Conservation (phyloP, 2,113 vertebrate species). For the Nerophis ophidion region DNA sequence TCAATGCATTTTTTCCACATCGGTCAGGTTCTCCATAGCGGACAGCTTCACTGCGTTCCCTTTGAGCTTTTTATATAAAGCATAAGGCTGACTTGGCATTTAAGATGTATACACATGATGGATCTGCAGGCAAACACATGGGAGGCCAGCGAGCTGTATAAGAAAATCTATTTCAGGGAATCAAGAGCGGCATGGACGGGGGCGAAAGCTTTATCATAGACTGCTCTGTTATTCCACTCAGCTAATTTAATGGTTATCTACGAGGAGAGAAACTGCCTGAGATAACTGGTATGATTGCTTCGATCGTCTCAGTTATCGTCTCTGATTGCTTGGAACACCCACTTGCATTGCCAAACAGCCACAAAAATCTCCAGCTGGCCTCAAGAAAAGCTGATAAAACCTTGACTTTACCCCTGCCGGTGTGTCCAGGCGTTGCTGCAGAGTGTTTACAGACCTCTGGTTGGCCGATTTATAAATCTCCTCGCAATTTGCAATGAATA, state of each 20-base stretch:
- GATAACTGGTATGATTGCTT: too few species aligned
- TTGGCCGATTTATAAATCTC: constrained; percentile 10
- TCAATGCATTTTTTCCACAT: constrained; percentile 32
- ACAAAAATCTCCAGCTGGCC: constrained; percentile 34
- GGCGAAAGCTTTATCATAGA: constrained; percentile 11
- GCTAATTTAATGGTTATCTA: constrained; percentile 33
- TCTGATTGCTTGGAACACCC: background rate
- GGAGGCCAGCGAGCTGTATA: constrained; percentile 35
- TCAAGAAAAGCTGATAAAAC: constrained; percentile 49
- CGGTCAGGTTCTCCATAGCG: constrained; percentile 36
- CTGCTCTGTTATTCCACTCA: constrained; percentile 35
- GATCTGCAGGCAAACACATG: constrained; percentile 41
- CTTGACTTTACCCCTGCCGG: constrained; percentile 27
- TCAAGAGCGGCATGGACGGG: constrained; percentile 6
- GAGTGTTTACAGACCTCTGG: constrained; percentile 2
- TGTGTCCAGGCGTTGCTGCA: background rate
- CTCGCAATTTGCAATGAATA: constrained; percentile 33
- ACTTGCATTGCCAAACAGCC: background rate
- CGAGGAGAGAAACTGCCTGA: constrained; percentile 2
- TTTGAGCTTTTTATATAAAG: constrained; percentile 48
- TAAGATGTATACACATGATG: constrained; percentile 43
- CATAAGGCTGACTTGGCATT: constrained; percentile 48
- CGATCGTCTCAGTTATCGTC: constrained; percentile 1
- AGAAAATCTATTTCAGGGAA: constrained; percentile 25
- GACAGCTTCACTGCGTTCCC: constrained; percentile 38